Base-by-base conservation (phyloP, 64 coral and sea anemone genomes). In the Montipora sp. region DNA sequence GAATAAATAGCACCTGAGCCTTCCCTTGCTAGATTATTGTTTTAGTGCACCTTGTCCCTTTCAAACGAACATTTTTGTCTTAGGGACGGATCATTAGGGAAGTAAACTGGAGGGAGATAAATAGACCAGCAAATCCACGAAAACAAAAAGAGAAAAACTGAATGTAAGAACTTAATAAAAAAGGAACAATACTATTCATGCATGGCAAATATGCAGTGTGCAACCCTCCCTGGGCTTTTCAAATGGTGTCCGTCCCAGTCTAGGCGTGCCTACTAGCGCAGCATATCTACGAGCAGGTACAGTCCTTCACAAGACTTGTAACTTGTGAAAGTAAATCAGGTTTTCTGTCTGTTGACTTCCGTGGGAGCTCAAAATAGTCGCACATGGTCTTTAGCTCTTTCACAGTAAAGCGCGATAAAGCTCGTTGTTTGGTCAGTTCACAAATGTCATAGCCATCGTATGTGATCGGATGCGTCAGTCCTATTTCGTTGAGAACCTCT, bases 401-500 rank as follows among this genome's bases (percentile, higher is more conserved):
- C 36, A 53, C 49, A 65, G 57, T 90, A 66, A 90, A 90, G 59
- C 18, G 75, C 77, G 77, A 79, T 65, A 90, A 71, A 46, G 88
- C 75, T 7, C 47, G 58, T 63, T 58, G 23, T 65, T 90, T 90
- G 59, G 66, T 57, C 55, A 22, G 13, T 48, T 47, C 77, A 48
- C 88, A 90, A 80, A 80, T 90, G 61, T 90, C 88, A 60, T 90
- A 79, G 5, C 77, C 88, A 22, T 80, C 88, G 79, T 90, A 90
- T 77, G 75, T 66, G 77, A 90, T 80, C 20, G 77, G 88, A 78
- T 90, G 88, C 60, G 78, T 76, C 59, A 90, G 27, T 59, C 75
- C 88, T 76, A 90, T 59, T 78, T 90, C 75, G 21, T 21, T 65
- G 53, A 80, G 88, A 55, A 90, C 36, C 66, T 90, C 88, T 79